Evolutionary conservation across 1,140 invertebrate species (phyloP).

Genomic region (Globodera rostochiensis): DNA sequence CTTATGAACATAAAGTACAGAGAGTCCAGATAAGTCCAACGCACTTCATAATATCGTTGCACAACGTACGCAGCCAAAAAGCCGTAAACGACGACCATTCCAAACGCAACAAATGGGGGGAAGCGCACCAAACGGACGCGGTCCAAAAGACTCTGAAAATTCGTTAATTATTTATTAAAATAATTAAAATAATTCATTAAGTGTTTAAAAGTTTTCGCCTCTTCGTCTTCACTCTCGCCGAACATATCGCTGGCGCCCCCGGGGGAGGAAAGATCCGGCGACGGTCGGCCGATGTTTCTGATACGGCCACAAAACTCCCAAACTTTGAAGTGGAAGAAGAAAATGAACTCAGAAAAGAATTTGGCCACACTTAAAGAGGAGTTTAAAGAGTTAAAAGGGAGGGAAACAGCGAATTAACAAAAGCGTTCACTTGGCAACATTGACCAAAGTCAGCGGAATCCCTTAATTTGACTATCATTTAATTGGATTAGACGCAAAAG

Average conservation of each 20-base stretch:
- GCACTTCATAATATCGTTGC: conserved; percentile 45
- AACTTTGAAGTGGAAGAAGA: conserved; percentile 45
- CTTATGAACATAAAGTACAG: conserved; percentile 64
- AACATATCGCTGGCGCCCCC: conserved; percentile 46
- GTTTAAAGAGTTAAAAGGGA: background rate
- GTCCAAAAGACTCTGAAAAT: conserved; percentile 59
- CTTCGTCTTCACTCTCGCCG: conserved; percentile 61
- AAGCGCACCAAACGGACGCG: conserved; percentile 60
- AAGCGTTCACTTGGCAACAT: conserved; percentile 55
- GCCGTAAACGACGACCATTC: conserved; percentile 61
- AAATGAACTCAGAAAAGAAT: conserved; percentile 54
- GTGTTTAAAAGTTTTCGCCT: conserved; percentile 31
- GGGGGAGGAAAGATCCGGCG: background rate
- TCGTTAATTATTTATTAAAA: background rate
- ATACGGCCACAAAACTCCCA: conserved; percentile 59
- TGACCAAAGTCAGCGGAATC: conserved; percentile 63
- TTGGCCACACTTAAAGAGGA: too few species aligned
- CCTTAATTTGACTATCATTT: conserved; percentile 37
- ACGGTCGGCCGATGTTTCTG: conserved; percentile 44
- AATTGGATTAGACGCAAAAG: background rate
- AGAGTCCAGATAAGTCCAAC: conserved; percentile 61
- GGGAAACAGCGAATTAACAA: too few species aligned
- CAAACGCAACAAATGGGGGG: conserved; percentile 60
- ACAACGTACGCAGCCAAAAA: conserved; percentile 59
- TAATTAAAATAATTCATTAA: background rate